Evolutionary conservation across 2,797 vertebrate genomes (phyloP).

Genomic region (Amblyopsis hoosieri): DNA sequence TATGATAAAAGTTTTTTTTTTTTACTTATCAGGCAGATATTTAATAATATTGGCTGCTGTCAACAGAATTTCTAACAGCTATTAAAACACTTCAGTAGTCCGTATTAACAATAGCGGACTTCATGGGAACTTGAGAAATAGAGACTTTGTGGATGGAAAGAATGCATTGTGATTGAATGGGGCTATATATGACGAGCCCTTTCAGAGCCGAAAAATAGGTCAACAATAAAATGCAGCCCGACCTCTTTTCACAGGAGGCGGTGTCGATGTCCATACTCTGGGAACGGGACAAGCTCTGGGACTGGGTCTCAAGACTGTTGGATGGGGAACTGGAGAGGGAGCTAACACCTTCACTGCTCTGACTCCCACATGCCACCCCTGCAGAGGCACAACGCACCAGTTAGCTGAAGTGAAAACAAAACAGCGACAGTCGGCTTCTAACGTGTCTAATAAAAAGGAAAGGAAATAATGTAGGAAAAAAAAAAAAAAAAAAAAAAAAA

Average conservation of each 20-base stretch:
- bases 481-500: background rate
- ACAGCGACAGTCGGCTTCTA: slow-evolving; percentile 3
- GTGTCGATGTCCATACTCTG: slow-evolving; percentile 99
- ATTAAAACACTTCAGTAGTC: too few relatives aligned
- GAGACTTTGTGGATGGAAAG: too few relatives aligned
- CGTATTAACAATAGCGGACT: too few relatives aligned
- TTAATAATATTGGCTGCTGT: too few relatives aligned
- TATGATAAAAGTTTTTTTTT: too few relatives aligned
- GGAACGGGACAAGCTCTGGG: slow-evolving; percentile 96
- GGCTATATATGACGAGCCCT: background rate
- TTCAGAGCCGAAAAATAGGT: background rate
- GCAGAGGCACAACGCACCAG: slow-evolving; percentile 30
- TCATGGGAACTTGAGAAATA: too few relatives aligned
- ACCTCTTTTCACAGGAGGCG: slow-evolving; percentile 99
- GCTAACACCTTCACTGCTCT: slow-evolving; percentile 99
- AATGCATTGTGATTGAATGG: background rate
- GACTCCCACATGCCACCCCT: slow-evolving; percentile 95
- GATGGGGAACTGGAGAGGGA: slow-evolving; percentile 99
- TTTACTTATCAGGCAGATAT: too few relatives aligned
- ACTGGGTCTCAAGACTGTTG: slow-evolving; percentile 98
- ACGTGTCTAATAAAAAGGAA: background rate
- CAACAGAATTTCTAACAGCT: too few relatives aligned
- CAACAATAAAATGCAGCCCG: slow-evolving; percentile 35
- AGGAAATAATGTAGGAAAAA: too few relatives aligned
- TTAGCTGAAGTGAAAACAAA: background rate